Percentiles rank a stretch among this genome's conserved stretches.
These are phyloP conservation scores for Cephus rjabovi DNA, from an alignment of 2,888 invertebrate species.

Conservation along the genomic window DNA sequence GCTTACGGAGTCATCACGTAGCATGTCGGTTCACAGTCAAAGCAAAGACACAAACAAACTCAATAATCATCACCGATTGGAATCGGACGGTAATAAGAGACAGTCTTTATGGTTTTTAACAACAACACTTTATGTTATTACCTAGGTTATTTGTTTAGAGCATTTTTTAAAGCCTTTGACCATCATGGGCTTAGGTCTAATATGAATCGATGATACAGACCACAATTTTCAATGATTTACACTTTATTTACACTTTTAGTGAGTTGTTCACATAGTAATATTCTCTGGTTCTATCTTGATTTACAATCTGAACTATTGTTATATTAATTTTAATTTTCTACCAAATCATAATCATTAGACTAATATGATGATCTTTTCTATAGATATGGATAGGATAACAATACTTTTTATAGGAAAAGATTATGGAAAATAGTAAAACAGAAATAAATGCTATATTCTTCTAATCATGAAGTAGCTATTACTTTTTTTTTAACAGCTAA, in stretches of 20 bases:
- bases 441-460: background rate
- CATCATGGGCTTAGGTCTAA: background rate
- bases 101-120: background rate
- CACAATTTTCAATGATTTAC: background rate
- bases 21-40: slow-evolving; percentile 42
- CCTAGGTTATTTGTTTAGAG: background rate
- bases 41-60: slow-evolving; percentile 44
- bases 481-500: too few relatives aligned
- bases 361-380: background rate
- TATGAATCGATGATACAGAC: background rate
- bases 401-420: background rate
- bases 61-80: slow-evolving; percentile 32
- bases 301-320: background rate
- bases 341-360: background rate
- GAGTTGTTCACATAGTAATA: too few relatives aligned
- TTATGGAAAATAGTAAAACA: background rate
- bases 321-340: background rate
- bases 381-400: background rate
- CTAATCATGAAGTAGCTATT: background rate
- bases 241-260: too few relatives aligned
- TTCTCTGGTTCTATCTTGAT: too few relatives aligned
- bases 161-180: background rate
- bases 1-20: slow-evolving; percentile 31
- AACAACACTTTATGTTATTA: background rate
- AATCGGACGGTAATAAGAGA: slow-evolving; percentile 44